A percentile compares a stretch with the other conserved stretches of the same genome.
phyloP scores from a whole-genome alignment of 2,888 invertebrate species.

The Mimumesa dahlbomi region DNA sequence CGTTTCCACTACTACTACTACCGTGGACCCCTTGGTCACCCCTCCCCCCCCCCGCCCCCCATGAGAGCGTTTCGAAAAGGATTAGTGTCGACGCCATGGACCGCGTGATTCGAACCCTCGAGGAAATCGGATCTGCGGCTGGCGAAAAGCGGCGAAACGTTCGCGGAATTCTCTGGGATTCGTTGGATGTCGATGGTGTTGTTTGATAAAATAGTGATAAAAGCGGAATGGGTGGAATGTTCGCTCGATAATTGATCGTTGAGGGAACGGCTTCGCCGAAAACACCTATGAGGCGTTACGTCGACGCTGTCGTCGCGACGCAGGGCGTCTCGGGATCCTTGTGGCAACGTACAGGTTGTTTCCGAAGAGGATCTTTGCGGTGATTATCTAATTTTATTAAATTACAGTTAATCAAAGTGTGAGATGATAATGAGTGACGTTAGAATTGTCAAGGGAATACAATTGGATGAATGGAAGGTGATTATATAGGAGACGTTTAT shows the following conservation, averaged over 20 bases:
- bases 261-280: conserved; percentile 16
- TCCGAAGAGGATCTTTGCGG: too few relatives aligned
- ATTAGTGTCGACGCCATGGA: conserved; percentile 62
- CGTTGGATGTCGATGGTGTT: conserved; percentile 35
- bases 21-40: conserved; percentile 12
- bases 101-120: conserved; percentile 52
- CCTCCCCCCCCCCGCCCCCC: conserved; percentile 4
- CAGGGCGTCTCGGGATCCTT: background rate
- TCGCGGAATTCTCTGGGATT: conserved; percentile 2
- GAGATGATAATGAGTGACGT: too few relatives aligned
- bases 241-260: conserved; percentile 46
- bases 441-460: too few relatives aligned
- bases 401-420: too few relatives aligned
- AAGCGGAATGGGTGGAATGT: conserved; percentile 22
- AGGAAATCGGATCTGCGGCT: conserved; percentile 39
- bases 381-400: too few relatives aligned
- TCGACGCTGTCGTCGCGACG: background rate
- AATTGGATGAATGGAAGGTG: too few relatives aligned
- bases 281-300: background rate
- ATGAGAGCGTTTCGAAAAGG: conserved; percentile 59
- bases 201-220: conserved; percentile 41
- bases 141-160: conserved; percentile 2
- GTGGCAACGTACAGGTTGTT: background rate
- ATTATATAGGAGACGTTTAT: too few relatives aligned
- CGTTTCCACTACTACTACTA: conserved; percentile 14